These are phyloP conservation scores for Ginglymostoma cirratum DNA, from an alignment of 2,113 vertebrate genomes.

Conservation along the genomic window DNA sequence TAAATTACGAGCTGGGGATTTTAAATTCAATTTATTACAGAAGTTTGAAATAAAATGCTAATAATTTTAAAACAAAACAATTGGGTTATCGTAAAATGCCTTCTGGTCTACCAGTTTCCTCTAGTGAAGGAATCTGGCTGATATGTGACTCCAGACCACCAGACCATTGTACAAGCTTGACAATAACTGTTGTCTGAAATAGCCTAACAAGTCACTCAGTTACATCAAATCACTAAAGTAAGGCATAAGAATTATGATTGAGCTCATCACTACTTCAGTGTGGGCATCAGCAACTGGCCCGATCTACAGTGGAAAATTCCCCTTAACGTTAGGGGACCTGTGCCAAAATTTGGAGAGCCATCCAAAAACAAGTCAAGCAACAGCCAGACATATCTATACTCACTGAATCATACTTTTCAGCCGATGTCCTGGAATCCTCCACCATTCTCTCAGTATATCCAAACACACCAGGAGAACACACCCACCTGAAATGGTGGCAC, in stretches of 20 bases:
- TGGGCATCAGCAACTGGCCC: background rate
- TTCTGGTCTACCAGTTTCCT: background rate
- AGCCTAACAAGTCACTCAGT: background rate
- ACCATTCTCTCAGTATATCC: background rate
- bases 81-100: background rate
- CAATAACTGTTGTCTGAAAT: background rate
- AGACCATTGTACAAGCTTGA: background rate
- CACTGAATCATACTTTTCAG: background rate
- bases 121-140: background rate
- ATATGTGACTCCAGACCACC: background rate
- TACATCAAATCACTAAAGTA: background rate
- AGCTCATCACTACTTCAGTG: background rate
- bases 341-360: background rate
- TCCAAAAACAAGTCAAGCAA: background rate
- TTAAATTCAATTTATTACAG: background rate
- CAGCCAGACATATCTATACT: background rate
- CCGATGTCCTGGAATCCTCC: background rate
- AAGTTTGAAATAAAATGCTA: background rate
- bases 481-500: background rate
- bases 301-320: background rate
- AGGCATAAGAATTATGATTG: background rate
- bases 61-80: background rate
- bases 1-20: background rate
- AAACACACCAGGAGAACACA: background rate
- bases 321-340: background rate